These are phyloP conservation scores for Spodoptera frugiperda DNA, from an alignment of 1,140 invertebrate genomes.

Conservation along the genomic window DNA sequence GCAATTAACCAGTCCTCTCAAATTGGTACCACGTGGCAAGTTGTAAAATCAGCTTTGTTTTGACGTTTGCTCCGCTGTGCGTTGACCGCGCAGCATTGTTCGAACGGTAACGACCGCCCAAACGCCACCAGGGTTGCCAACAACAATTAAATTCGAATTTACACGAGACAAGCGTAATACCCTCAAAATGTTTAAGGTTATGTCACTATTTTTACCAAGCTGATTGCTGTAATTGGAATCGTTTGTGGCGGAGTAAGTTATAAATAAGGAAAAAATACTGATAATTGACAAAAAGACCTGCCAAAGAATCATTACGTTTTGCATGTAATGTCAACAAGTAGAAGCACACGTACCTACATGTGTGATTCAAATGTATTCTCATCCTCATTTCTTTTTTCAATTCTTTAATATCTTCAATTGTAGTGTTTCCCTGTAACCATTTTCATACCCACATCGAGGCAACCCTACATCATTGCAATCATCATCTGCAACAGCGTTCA, in stretches of 20 bases:
- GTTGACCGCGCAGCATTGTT: slow-evolving; percentile 42
- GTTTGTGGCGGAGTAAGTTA: neutral
- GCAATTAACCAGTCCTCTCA: slow-evolving; percentile 32
- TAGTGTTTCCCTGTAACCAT: neutral
- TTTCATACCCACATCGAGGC: neutral
- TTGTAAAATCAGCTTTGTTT: slow-evolving; percentile 46
- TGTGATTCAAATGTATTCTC: too few relatives aligned
- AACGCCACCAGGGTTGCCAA: slow-evolving; percentile 48
- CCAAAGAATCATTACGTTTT: too few relatives aligned
- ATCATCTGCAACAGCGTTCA: slow-evolving; percentile 34
- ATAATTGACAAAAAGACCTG: neutral
- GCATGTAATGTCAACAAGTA: too few relatives aligned
- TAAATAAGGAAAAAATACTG: neutral
- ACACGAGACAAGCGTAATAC: slow-evolving; percentile 27
- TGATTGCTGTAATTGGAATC: slow-evolving; percentile 13
- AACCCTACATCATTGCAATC: slow-evolving; percentile 14
- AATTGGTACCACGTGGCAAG: slow-evolving; percentile 40
- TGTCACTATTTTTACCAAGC: slow-evolving; percentile 1
- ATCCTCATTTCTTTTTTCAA: too few relatives aligned
- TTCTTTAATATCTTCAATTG: too few relatives aligned
- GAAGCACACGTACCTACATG: too few relatives aligned
- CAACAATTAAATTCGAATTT: slow-evolving; percentile 19
- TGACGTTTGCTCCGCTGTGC: slow-evolving; percentile 35
- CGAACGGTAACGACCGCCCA: slow-evolving; percentile 43
- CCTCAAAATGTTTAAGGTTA: neutral